A percentile compares a stretch with the other conserved stretches of the same genome.
phyloP scores from a whole-genome alignment of 2,797 vertebrate species.

The Amblyopsis hoosieri region DNA sequence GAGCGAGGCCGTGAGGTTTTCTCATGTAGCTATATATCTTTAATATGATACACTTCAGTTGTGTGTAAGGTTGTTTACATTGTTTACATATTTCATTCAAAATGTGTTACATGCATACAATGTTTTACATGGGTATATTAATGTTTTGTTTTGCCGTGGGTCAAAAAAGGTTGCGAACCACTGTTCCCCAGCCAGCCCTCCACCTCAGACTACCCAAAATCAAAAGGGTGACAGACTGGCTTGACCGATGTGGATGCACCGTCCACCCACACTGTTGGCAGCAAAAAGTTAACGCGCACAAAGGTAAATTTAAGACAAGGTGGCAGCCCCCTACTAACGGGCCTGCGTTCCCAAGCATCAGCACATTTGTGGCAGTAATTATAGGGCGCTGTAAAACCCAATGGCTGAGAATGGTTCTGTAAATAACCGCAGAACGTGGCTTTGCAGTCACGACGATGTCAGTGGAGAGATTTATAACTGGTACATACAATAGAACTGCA shows the following conservation, averaged over 20 bases:
- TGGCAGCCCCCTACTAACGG: slow-evolving; percentile 10
- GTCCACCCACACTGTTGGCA: background rate
- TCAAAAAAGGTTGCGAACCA: too few species aligned
- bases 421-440: slow-evolving; percentile 60
- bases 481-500: slow-evolving; percentile 40
- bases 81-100: too few species aligned
- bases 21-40: too few species aligned
- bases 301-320: background rate
- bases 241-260: background rate
- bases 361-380: slow-evolving; percentile 62
- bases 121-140: too few species aligned
- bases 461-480: slow-evolving; percentile 59
- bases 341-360: slow-evolving; percentile 38
- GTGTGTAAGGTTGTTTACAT: too few species aligned
- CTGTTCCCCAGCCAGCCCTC: too few species aligned
- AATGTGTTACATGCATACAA: too few species aligned
- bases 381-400: slow-evolving; percentile 48
- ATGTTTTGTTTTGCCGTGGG: too few species aligned
- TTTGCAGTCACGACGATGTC: slow-evolving; percentile 55
- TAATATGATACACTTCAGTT: too few species aligned
- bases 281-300: background rate
- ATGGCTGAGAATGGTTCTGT: slow-evolving; percentile 40
- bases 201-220: slow-evolving; percentile 14
- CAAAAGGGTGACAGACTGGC: background rate
- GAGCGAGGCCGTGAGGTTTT: too few species aligned